These are phyloP conservation scores for Eupithecia insigniata DNA, from an alignment of 2,888 invertebrate species.

Conservation along the genomic window DNA sequence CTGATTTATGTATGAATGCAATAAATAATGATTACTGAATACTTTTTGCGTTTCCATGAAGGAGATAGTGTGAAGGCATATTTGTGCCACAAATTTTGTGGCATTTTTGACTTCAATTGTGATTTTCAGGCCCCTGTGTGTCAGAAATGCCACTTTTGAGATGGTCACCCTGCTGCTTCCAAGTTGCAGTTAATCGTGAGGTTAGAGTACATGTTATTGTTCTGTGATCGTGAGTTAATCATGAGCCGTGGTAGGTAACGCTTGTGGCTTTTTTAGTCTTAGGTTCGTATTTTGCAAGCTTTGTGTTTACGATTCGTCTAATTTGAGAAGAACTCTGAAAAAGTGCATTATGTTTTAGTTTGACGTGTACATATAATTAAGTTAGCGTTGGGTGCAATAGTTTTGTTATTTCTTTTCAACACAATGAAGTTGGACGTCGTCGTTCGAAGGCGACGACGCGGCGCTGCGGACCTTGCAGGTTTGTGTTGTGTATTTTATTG, in stretches of 20 bases:
- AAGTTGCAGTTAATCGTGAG: no score
- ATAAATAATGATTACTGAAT: no score
- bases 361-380: constrained; percentile 47
- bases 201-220: no score
- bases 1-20: no score
- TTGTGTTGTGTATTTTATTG: constrained; percentile 46
- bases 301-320: constrained; percentile 61
- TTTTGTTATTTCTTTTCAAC: constrained; percentile 68
- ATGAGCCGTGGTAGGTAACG: constrained; percentile 59
- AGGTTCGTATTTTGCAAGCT: constrained; percentile 56
- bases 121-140: no score
- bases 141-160: no score
- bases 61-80: no score
- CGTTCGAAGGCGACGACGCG: constrained; percentile 70
- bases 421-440: constrained; percentile 76
- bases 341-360: constrained; percentile 58
- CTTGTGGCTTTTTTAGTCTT: constrained; percentile 44
- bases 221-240: no score
- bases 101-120: no score
- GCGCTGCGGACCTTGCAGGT: constrained; percentile 73
- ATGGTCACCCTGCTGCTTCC: no score
- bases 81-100: no score
- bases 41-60: no score
- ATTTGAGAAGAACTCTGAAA: constrained; percentile 41
- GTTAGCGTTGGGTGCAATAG: constrained; percentile 51